phyloP scores from a whole-genome alignment of 2,888 invertebrate genomes.

The Perizoma affinitatum region DNA sequence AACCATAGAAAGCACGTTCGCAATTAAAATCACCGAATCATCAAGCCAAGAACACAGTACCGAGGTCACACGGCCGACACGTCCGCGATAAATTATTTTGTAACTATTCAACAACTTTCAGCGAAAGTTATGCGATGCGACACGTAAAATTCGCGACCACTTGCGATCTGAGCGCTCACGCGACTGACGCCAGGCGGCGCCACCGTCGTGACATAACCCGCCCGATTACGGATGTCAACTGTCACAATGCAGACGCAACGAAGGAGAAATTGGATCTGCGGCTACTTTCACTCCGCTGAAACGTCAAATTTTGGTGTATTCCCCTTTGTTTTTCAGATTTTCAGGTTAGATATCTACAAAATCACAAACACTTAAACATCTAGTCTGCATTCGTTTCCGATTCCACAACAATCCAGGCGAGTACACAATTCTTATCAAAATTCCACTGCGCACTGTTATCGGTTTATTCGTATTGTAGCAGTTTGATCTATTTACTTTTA shows the following conservation, averaged over 20 bases:
- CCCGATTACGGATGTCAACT: slow-evolving; percentile 50
- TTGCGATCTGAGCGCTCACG: slow-evolving; percentile 53
- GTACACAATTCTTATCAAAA: slow-evolving; percentile 54
- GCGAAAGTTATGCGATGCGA: slow-evolving; percentile 65
- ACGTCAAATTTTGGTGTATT: slow-evolving; percentile 63
- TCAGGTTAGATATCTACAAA: slow-evolving; percentile 46
- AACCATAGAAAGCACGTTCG: slow-evolving; percentile 59
- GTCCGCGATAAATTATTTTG: slow-evolving; percentile 47
- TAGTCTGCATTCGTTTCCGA: slow-evolving; percentile 45
- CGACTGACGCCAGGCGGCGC: slow-evolving; percentile 64
- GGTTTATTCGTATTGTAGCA: slow-evolving; percentile 58
- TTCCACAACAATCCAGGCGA: slow-evolving; percentile 60
- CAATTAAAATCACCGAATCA: slow-evolving; percentile 14
- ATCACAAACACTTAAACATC: slow-evolving; percentile 64
- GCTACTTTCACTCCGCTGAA: slow-evolving; percentile 67
- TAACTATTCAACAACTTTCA: slow-evolving; percentile 59
- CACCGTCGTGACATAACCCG: slow-evolving; percentile 49
- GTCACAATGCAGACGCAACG: slow-evolving; percentile 47
- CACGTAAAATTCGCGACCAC: slow-evolving; percentile 74
- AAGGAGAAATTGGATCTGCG: slow-evolving; percentile 55
- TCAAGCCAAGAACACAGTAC: slow-evolving; percentile 23
- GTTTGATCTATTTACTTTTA: slow-evolving; percentile 58
- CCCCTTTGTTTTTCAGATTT: slow-evolving; percentile 46
- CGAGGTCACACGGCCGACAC: slow-evolving; percentile 31
- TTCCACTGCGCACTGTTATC: slow-evolving; percentile 64